Base-by-base conservation (phyloP, 1,140 invertebrate species). In the Leptinotarsa defecta region DNA sequence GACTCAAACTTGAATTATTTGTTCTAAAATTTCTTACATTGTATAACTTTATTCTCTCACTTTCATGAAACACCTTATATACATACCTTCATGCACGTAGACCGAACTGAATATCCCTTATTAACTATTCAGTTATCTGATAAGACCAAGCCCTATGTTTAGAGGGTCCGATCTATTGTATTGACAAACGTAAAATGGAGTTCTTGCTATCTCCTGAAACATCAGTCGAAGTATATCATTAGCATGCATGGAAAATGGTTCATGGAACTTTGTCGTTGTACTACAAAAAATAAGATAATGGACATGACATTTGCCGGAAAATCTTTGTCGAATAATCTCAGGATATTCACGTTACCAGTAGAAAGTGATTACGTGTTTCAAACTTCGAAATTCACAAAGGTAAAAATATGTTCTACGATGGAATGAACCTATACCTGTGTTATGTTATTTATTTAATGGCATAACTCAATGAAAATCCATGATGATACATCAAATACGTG, bases 51-150 rank as follows among this genome's bases (percentile, higher is more conserved):
- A 11, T 11, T 43, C 8, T 43, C 34, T 43, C 34, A 43, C 8
- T 15, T 57, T 19, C 52, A 57, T 4, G 52, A 57, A 19, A 57
- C 52, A 57, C 52, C 34, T 43, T 43, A 43, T 43, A 65, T 73
- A 24, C 48, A 65, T 73, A 24, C 20, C 48, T 61, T 68, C 15
- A 69, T 69, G 70, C 22, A n/a, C 49, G 20, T 71, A 49, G 4
- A 22, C 22, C 13, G 43, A 15, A 15, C 49, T 57, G 48, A 34
- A 11, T 27, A n/a, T 34, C 49, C 49, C 48, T 71, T 62, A 71
- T 71, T 62, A 71, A 71, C 49, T 61, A 71, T 71, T 71, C 70
- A 71, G 70, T 62, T 49, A 71, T 71, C 70, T 61, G 70, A 71
- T 71, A 71, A 71, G 52, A 57, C n/a, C 34, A 17, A 62, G 57